Percentiles rank a stretch among this genome's conserved stretches.
Conservation (phyloP, 2,113 vertebrate species). For the Typhlomys cinereus region DNA sequence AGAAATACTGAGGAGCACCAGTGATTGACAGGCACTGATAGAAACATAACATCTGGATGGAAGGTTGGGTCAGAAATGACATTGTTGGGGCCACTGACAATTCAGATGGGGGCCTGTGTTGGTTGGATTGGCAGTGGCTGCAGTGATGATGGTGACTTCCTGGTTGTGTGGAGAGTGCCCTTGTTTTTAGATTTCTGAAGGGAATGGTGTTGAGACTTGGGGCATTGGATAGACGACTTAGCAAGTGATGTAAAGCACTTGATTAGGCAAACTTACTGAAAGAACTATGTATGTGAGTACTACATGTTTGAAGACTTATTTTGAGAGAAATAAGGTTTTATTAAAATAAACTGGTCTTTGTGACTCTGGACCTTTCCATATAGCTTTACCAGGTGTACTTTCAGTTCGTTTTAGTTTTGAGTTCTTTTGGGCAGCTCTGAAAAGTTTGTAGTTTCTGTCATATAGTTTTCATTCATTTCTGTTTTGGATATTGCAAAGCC, state of each 20-base stretch:
- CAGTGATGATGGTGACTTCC: not conserved
- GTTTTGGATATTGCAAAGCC: not conserved
- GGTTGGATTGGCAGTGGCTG: not conserved
- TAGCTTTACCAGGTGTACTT: not conserved
- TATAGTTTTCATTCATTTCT: not conserved
- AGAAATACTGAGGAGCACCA: not conserved
- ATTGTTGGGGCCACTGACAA: not conserved
- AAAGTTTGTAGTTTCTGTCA: constrained; percentile 19
- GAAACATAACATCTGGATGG: not conserved
- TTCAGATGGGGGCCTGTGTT: not conserved
- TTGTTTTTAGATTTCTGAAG: not conserved
- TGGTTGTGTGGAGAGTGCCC: not conserved
- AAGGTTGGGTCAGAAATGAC: not conserved
- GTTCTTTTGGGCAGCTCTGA: not conserved
- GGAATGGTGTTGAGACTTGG: not conserved
- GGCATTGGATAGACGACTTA: not conserved
- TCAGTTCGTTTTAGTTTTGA: not conserved
- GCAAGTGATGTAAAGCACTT: not conserved
- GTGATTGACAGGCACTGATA: not conserved
- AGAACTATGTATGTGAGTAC: not conserved
- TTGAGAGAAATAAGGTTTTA: not conserved
- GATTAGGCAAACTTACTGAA: not conserved
- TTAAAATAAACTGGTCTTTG: not conserved
- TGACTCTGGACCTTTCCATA: not conserved
- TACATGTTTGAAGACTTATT: constrained; percentile 42